A percentile compares a stretch with the other conserved stretches of the same genome.
Conservation (phyloP, 2,797 vertebrate genomes). For the Paedocypris micromegethes region DNA sequence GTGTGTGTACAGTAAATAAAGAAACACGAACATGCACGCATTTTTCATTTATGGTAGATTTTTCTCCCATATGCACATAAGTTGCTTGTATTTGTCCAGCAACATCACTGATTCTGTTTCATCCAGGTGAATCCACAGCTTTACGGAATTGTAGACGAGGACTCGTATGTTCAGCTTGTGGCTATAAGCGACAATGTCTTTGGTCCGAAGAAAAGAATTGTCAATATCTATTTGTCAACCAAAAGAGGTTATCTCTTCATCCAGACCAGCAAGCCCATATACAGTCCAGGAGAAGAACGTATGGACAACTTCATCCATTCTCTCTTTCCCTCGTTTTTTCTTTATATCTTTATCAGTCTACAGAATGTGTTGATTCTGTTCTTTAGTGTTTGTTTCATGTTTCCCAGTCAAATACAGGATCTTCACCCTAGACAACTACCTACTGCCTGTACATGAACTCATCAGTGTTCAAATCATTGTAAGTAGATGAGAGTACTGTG, state of each 20-base stretch:
- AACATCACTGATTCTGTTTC: too few species aligned
- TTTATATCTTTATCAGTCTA: not conserved
- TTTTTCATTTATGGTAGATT: too few species aligned
- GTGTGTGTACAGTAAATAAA: too few species aligned
- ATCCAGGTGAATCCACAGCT: constrained; percentile 40
- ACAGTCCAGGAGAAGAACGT: constrained; percentile 63
- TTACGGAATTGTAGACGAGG: not conserved
- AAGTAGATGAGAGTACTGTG: constrained; percentile 40
- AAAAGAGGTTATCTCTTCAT: constrained; percentile 67
- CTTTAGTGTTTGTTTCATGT: not conserved
- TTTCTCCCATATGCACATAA: too few species aligned
- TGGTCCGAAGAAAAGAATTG: accelerated
- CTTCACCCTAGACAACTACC: constrained; percentile 61
- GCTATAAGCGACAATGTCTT: constrained; percentile 47
- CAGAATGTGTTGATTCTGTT: not conserved
- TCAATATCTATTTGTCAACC: constrained; percentile 51
- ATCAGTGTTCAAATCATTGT: constrained; percentile 56
- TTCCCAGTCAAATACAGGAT: constrained; percentile 60
- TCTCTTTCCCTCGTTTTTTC: not conserved
- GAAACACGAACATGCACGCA: too few species aligned
- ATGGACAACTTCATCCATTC: not conserved
- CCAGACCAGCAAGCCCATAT: constrained; percentile 68
- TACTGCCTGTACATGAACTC: constrained; percentile 52
- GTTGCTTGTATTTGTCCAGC: too few species aligned
- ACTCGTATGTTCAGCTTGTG: constrained; percentile 41